phyloP scores from a whole-genome alignment of 1,140 invertebrate species.

The Camponotus floridanus region DNA sequence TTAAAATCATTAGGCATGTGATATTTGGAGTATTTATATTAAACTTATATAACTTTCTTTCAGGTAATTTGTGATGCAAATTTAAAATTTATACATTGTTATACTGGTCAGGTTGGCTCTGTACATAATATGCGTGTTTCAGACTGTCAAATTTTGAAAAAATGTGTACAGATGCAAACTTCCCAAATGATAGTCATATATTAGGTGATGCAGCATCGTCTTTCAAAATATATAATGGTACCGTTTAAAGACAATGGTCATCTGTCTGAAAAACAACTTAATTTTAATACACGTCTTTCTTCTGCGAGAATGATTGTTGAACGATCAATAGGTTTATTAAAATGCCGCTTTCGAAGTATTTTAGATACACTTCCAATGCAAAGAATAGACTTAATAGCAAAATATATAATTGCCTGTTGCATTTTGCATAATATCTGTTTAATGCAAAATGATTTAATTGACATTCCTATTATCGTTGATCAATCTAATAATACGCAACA shows the following conservation, averaged over 20 bases:
- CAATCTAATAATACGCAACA: too few species aligned
- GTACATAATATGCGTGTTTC: slow-evolving; percentile 11
- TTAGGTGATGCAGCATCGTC: neutral
- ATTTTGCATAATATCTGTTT: neutral
- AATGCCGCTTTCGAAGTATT: neutral
- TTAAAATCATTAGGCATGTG: too few species aligned
- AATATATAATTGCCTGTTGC: slow-evolving; percentile 4
- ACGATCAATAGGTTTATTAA: slow-evolving; percentile 5
- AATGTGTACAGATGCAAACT: neutral
- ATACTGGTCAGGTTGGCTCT: neutral
- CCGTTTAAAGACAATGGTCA: slow-evolving; percentile 6
- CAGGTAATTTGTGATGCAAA: slow-evolving; percentile 9
- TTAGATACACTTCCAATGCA: slow-evolving; percentile 13
- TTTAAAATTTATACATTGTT: slow-evolving; percentile 15
- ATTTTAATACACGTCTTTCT: neutral
- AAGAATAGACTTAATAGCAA: neutral
- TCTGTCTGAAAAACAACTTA: neutral
- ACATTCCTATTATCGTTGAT: neutral
- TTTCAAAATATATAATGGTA: neutral
- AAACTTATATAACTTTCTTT: neutral
- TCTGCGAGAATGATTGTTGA: neutral
- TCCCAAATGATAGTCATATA: neutral
- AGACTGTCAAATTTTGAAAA: neutral
- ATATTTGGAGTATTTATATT: too few species aligned
- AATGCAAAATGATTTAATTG: neutral